Evolutionary conservation across 2,888 invertebrate genomes (phyloP).

Genomic region (Camponotus fellah): DNA sequence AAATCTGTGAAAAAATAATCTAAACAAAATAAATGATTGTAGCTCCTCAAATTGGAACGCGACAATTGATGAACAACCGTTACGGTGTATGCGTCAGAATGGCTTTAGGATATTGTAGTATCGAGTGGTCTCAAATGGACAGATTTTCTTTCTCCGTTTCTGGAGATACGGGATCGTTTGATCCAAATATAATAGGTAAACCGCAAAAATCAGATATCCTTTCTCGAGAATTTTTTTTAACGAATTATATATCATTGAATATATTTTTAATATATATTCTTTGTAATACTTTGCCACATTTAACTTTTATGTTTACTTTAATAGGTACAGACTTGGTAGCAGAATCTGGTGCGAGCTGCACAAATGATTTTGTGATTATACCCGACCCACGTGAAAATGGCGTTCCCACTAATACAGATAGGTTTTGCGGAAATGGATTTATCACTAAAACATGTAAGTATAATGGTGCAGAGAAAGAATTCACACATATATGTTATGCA

Average conservation of each 20-base stretch:
- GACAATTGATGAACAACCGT: slow-evolving; percentile 91
- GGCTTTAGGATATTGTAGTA: slow-evolving; percentile 91
- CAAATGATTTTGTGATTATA: slow-evolving; percentile 92
- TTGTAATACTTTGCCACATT: background rate
- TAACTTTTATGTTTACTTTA: slow-evolving; percentile 8
- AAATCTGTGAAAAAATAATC: background rate
- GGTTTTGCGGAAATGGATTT: slow-evolving; percentile 93
- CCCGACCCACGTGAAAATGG: slow-evolving; percentile 88
- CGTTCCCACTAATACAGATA: slow-evolving; percentile 87
- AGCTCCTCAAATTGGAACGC: slow-evolving; percentile 87
- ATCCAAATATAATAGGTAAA: slow-evolving; percentile 85
- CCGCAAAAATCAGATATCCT: background rate
- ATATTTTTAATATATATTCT: background rate
- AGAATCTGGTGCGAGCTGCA: slow-evolving; percentile 89
- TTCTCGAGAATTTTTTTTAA: slow-evolving; percentile 1
- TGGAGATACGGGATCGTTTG: slow-evolving; percentile 90
- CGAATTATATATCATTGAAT: background rate
- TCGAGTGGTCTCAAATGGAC: slow-evolving; percentile 89
- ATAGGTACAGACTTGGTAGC: slow-evolving; percentile 87
- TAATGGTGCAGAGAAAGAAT: slow-evolving; percentile 56
- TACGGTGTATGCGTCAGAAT: slow-evolving; percentile 93
- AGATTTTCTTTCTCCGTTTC: slow-evolving; percentile 91
- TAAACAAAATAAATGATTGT: slow-evolving; percentile 5
- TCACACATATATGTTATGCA: background rate
- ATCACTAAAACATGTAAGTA: slow-evolving; percentile 89